Conservation (phyloP, 2,113 vertebrate genomes). For the Notothenia coriiceps region DNA sequence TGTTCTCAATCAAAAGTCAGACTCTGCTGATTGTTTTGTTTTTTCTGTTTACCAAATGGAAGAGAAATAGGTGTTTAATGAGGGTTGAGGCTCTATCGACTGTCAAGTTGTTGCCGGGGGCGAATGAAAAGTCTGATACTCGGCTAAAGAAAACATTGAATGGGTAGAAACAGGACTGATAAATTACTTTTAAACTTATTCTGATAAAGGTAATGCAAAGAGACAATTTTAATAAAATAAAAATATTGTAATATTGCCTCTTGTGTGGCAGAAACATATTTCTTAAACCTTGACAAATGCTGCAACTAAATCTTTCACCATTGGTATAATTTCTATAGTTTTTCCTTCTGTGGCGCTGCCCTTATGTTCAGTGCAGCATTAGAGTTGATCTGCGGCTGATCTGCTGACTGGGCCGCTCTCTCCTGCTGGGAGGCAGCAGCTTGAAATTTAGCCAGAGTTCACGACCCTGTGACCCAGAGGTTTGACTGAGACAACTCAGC, state of each 20-base stretch:
- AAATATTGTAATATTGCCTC: background rate
- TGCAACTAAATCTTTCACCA: background rate
- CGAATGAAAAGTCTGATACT: conserved; percentile 68
- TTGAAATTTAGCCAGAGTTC: conserved; percentile 73
- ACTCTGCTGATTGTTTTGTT: conserved; percentile 69
- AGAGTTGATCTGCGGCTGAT: conserved; percentile 18
- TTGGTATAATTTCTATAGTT: background rate
- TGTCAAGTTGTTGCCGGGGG: conserved; percentile 66
- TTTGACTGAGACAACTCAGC: conserved; percentile 61
- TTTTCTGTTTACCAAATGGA: conserved; percentile 42
- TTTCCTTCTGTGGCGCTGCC: background rate
- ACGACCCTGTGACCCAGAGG: conserved; percentile 66
- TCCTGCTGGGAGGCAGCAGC: conserved; percentile 63
- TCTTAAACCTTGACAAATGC: background rate
- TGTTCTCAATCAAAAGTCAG: conserved; percentile 80
- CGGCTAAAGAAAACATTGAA: conserved; percentile 34
- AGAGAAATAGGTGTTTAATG: conserved; percentile 73
- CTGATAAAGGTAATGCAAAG: background rate
- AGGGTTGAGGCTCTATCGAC: conserved; percentile 66
- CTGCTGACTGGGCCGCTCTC: conserved; percentile 31
- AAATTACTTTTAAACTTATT: conserved; percentile 18
- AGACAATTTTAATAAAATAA: background rate
- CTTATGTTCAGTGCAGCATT: conserved; percentile 1
- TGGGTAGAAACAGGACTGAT: conserved; percentile 5
- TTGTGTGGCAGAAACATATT: background rate